Evolutionary conservation across 2,113 vertebrate genomes (phyloP), one percentile per base, ranked within the genome.

Genomic region (Chauna torquata): DNA sequence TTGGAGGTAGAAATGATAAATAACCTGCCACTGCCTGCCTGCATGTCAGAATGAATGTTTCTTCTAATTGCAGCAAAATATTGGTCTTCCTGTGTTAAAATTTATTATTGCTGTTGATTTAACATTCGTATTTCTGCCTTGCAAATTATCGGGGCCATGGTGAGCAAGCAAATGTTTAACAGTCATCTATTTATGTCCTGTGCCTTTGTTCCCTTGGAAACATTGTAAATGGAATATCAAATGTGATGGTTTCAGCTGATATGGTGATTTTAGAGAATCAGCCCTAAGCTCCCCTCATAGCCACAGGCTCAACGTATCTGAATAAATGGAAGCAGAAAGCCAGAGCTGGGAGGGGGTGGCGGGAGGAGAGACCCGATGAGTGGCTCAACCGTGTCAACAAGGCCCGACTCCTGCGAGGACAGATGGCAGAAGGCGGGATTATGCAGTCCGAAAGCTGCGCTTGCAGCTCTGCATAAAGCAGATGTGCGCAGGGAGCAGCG

Each of bases 121-220:
- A 94, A 82, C 94, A 55, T 89, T 90, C 91, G 24, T 82, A 17
- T 80, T 95, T 77, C 87, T 94, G 79, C 82, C 83, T 95, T 85
- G 91, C 85, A 95, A 95, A 96, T 93, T 71, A 84, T 92, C 2
- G 0, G 83, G 90, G 81, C 69, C 40, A 50, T 8, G 71, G 86
- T 77, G 90, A 84, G 84, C 6, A 64, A 96, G 84, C 96, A 96
- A 96, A 92, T 68, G 86, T 91, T 92, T 88, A 96, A 96, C 94
- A 94, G 91, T 77, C 91, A 92, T 94, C 83, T 94, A 95, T 96
- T 97, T 96, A 94, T 72, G 92, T 90, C 92, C 92, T 58, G 64
- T 61, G 77, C 92, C 78, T 95, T 97, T 96, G 97, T 97, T 97
- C 96, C 97, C 97, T 96, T 96, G 97, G 97, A 96, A 97, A 97